A percentile compares a stretch with the other conserved stretches of the same genome.
These are phyloP conservation scores for Electrona antarctica DNA, from an alignment of 2,113 vertebrate species.

Conservation along the genomic window DNA sequence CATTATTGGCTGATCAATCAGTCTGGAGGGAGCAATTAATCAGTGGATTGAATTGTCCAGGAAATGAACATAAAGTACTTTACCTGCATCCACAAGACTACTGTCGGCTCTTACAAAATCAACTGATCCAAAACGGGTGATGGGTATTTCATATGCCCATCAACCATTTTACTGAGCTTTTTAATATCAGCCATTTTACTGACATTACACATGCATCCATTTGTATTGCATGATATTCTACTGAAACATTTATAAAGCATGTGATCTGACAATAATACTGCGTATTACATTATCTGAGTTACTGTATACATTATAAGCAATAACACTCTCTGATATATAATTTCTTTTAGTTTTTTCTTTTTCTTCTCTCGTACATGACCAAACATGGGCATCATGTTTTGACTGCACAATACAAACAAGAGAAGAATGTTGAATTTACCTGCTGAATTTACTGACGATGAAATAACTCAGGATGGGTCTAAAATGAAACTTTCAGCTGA, in stretches of 20 bases:
- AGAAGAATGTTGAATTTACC: constrained; percentile 12
- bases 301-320: too few species aligned
- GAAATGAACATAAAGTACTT: constrained; percentile 71
- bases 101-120: constrained; percentile 52
- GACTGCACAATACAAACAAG: background rate
- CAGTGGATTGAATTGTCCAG: constrained; percentile 67
- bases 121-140: constrained; percentile 50
- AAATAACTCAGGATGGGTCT: constrained; percentile 38
- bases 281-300: too few species aligned
- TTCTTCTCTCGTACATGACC: background rate
- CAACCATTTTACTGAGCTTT: constrained; percentile 50
- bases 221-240: background rate
- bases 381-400: constrained; percentile 7
- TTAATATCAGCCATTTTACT: constrained; percentile 34
- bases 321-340: too few species aligned
- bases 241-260: background rate
- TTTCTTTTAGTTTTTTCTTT: constrained; percentile 7
- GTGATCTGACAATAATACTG: too few species aligned
- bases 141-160: constrained; percentile 43
- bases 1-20: constrained; percentile 37
- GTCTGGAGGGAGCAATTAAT: constrained; percentile 67
- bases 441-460: constrained; percentile 19
- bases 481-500: constrained; percentile 35
- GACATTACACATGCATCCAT: constrained; percentile 6
- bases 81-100: constrained; percentile 53